phyloP scores from a whole-genome alignment of 2,888 invertebrate species.

The Pteria penguin region DNA sequence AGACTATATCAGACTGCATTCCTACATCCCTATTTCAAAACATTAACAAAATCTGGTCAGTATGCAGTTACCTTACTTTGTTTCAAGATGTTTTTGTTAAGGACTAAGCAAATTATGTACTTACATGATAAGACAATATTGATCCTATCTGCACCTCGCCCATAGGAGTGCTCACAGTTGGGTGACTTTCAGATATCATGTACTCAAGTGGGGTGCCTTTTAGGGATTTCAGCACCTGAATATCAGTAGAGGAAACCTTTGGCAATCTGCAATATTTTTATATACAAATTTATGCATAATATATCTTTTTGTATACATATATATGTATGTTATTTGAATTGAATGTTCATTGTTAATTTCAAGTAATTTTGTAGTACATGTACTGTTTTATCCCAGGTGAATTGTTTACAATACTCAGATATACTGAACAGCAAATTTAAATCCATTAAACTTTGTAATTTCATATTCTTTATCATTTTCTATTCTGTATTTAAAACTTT shows the following conservation, averaged over 20 bases:
- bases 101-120: background rate
- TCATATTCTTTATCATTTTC: too few species aligned
- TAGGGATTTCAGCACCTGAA: background rate
- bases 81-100: constrained; percentile 24
- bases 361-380: too few species aligned
- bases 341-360: too few species aligned
- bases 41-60: constrained; percentile 34
- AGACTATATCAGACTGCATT: constrained; percentile 13
- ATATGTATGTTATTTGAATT: too few species aligned
- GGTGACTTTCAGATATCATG: background rate
- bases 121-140: constrained; percentile 16
- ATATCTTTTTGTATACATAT: too few species aligned
- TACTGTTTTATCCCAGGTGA: too few species aligned
- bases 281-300: too few species aligned
- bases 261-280: constrained; percentile 3
- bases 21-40: background rate
- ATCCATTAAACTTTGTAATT: too few species aligned
- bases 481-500: too few species aligned
- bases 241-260: background rate
- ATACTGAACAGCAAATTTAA: too few species aligned
- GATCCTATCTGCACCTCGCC: background rate
- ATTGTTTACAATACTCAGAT: too few species aligned
- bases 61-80: constrained; percentile 24
- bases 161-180: background rate
- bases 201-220: background rate